These are phyloP conservation scores for Decapterus maruadsi DNA, from an alignment of 2,797 vertebrate species.

Conservation along the genomic window DNA sequence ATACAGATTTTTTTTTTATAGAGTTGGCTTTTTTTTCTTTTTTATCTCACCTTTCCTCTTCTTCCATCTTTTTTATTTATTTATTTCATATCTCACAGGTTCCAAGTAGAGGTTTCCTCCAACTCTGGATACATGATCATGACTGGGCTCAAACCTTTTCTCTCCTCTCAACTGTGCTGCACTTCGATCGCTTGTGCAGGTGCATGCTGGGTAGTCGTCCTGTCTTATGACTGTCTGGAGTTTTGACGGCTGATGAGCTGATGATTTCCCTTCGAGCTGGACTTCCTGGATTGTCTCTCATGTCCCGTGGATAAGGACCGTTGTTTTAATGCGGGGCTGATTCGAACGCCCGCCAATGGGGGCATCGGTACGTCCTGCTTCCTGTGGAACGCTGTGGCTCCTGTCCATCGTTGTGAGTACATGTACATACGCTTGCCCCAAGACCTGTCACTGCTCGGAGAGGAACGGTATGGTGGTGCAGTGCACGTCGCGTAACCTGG, in stretches of 20 bases:
- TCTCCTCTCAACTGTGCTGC: neutral
- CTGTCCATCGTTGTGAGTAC: conserved; percentile 15
- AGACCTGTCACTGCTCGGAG: conserved; percentile 90
- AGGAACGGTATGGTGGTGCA: conserved; percentile 90
- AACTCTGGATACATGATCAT: neutral
- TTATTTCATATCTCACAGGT: conserved; percentile 29
- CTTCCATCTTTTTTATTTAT: conserved; percentile 10
- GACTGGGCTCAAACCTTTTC: neutral
- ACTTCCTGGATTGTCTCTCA: conserved; percentile 19
- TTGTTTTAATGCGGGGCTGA: conserved; percentile 6
- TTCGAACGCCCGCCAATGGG: conserved; percentile 63
- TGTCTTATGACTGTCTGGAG: no score
- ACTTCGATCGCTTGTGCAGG: conserved; percentile 20
- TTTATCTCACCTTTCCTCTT: neutral
- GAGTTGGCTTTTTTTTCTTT: conserved; percentile 3
- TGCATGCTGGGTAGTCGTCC: neutral
- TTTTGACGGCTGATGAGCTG: no score
- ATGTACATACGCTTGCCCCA: conserved; percentile 77
- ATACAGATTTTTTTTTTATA: neutral
- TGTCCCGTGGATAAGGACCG: neutral
- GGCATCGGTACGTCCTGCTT: conserved; percentile 13
- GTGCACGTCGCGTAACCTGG: conserved; percentile 92
- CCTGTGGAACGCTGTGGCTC: conserved; percentile 48
- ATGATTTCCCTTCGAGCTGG: neutral
- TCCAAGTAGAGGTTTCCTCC: neutral